A percentile compares a stretch with the other conserved stretches of the same genome.
phyloP scores from a whole-genome alignment of 2,797 vertebrate species.

The Enteromius viviparus region DNA sequence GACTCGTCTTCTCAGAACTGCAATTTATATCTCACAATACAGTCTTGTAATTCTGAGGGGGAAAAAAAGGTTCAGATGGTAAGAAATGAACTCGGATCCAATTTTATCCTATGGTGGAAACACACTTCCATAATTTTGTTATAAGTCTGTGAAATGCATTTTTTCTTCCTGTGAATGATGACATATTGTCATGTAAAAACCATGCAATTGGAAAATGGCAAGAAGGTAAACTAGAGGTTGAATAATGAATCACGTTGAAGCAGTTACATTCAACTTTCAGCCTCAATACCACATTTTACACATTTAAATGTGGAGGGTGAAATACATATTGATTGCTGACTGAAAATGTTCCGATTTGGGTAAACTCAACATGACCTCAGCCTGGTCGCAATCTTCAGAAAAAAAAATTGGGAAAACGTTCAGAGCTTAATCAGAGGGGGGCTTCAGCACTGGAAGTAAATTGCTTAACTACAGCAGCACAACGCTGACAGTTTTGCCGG shows the following conservation, averaged over 20 bases:
- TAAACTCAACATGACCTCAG: constrained; percentile 1
- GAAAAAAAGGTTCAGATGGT: background rate
- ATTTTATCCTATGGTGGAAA: background rate
- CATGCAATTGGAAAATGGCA: constrained; percentile 19
- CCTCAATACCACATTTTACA: constrained; percentile 45
- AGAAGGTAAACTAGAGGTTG: constrained; percentile 13
- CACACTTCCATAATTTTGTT: background rate
- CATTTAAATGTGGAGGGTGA: constrained; percentile 46
- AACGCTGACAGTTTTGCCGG: background rate
- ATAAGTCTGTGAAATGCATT: background rate
- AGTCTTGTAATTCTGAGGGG: background rate
- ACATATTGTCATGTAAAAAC: background rate
- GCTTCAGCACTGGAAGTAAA: background rate
- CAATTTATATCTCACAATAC: background rate
- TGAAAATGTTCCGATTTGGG: constrained; percentile 20
- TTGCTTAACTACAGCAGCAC: background rate
- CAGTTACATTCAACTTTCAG: constrained; percentile 64
- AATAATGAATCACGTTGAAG: constrained; percentile 44
- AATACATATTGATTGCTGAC: constrained; percentile 37
- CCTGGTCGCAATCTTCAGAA: constrained; percentile 7
- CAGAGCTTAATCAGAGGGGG: background rate
- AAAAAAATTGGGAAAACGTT: background rate
- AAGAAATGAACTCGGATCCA: background rate
- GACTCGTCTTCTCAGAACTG: background rate
- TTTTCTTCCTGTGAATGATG: constrained; percentile 2